These are phyloP conservation scores for Campoplex nolae DNA, from an alignment of 2,888 invertebrate genomes.

Conservation along the genomic window DNA sequence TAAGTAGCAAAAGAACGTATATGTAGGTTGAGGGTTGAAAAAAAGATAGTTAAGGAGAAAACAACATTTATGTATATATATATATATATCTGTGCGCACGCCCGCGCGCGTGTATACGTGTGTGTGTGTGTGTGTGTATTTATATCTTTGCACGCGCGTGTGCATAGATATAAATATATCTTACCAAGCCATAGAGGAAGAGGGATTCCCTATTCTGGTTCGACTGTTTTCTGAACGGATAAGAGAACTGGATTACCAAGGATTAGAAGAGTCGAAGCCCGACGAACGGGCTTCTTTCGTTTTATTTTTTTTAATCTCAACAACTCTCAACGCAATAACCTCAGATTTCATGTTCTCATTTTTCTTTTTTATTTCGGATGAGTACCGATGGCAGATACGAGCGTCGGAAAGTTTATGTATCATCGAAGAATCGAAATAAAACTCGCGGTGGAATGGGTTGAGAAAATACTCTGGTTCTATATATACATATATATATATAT, in stretches of 20 bases:
- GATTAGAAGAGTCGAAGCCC: constrained; percentile 40
- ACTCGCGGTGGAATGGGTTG: neutral
- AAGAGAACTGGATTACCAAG: constrained; percentile 36
- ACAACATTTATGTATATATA: neutral
- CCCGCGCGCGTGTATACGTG: neutral
- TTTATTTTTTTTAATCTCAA: constrained; percentile 25
- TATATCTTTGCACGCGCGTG: neutral
- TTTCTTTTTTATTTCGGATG: neutral
- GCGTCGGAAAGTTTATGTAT: neutral
- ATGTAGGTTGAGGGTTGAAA: constrained; percentile 9
- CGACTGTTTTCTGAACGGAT: constrained; percentile 43
- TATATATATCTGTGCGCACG: neutral
- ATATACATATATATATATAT: too few relatives aligned
- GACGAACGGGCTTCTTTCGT: neutral
- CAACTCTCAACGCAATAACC: constrained; percentile 33
- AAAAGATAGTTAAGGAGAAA: constrained; percentile 17
- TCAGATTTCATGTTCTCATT: neutral
- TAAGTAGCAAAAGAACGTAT: constrained; percentile 41
- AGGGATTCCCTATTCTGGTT: constrained; percentile 43
- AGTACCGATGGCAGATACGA: neutral
- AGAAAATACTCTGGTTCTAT: neutral
- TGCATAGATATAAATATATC: constrained; percentile 10
- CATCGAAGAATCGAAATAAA: neutral
- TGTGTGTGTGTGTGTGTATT: neutral
- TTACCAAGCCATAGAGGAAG: constrained; percentile 29